Conservation (phyloP, 92 coral and sea anemone species). For the Zoanthus gigantus region DNA sequence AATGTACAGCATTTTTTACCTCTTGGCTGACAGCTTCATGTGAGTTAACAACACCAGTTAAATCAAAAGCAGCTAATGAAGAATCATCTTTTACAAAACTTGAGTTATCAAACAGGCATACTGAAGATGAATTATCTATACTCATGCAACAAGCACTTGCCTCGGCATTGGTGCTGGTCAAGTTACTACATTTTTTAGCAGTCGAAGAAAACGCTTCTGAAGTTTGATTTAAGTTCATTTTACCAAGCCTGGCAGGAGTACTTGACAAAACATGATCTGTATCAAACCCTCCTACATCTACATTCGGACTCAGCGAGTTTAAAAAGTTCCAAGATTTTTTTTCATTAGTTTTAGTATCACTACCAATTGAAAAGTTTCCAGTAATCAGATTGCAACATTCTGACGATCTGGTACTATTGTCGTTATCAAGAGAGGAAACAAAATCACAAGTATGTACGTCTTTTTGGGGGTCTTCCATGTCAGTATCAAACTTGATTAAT, state of each 20-base stretch:
- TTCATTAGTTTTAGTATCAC: background rate
- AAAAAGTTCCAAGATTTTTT: background rate
- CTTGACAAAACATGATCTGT: background rate
- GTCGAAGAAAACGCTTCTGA: background rate
- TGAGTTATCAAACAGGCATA: constrained; percentile 40
- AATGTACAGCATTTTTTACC: background rate
- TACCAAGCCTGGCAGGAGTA: constrained; percentile 23
- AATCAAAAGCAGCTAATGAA: constrained; percentile 76
- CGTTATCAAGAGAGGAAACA: background rate
- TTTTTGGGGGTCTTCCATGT: background rate
- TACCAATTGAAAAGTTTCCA: constrained; percentile 18
- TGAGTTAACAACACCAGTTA: constrained; percentile 71
- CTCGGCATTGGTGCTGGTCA: background rate
- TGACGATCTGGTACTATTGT: background rate
- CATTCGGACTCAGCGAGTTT: background rate
- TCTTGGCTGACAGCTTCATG: constrained; percentile 45
- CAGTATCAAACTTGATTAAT: background rate
- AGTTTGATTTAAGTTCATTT: background rate
- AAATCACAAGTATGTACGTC: background rate
- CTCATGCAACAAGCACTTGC: background rate
- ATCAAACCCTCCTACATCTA: background rate
- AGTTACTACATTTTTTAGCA: background rate
- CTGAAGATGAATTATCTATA: constrained; percentile 24
- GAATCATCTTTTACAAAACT: constrained; percentile 78
- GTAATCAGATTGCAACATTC: background rate